Evolutionary conservation across 1,140 invertebrate genomes (phyloP), one percentile per base, ranked within the genome.

Genomic region (Pseudachorutes palmiensis): DNA sequence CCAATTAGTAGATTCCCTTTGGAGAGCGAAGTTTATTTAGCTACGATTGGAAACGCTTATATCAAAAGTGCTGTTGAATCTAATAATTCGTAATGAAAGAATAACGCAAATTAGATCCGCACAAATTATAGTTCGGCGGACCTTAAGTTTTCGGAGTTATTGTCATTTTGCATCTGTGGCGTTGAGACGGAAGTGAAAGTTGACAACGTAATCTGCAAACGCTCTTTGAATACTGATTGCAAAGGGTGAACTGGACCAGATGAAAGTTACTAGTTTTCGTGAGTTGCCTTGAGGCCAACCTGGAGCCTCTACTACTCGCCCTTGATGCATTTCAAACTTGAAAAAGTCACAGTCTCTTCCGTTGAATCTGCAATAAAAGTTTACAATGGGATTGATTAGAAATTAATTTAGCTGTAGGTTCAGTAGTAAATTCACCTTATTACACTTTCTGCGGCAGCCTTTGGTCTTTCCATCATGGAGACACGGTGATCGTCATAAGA

Each of bases 201-300:
- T 96, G 45, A 97, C 92, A 70, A 94, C 88, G 78, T 97, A 97
- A 77, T 96, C 92, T n/a, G 91, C 84, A 80, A 95, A 93, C 16
- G 91, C 93, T 74, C 94, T 81, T 78, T 97, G 94, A 24, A 97
- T 92, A 75, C 92, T 97, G 64, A 98, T 93, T 9, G 92, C 90
- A 79, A 98, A 95, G 9, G 95, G 95, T 80, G 97, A 93, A 36
- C 87, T 91, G 0, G 94, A n/a, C n/a, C n/a, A n/a, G 95, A 81
- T 98, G 95, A 79, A 96, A 97, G n/a, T 91, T 96, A 78, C 97
- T 97, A 9, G 94, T n/a, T n/a, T n/a, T 93, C n/a, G 97, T 94
- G 1, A 97, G 82, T 71, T 92, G 78, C 73, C 91, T 81, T 55
- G 12, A 12, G 14, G 51, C n/a, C n/a, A n/a, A n/a, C n/a, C 51